Percentiles rank a stretch among this genome's conserved stretches.
Evolutionary conservation across 2,113 vertebrate genomes (phyloP).

Genomic region (Chrysochloris asiatica): DNA sequence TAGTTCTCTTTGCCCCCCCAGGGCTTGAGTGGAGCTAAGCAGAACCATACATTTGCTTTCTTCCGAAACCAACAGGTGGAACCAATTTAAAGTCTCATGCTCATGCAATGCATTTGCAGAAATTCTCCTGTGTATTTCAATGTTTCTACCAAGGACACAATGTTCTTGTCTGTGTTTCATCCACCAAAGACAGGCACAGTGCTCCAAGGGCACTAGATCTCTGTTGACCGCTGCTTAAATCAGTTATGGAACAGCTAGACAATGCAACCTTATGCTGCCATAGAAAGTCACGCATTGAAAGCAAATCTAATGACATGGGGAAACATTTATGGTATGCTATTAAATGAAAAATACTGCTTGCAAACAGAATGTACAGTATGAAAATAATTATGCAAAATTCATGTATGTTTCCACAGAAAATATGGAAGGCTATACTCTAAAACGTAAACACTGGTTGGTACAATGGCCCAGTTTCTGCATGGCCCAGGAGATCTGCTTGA

Average conservation of each 20-base stretch:
- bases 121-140: not conserved
- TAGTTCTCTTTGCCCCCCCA: not conserved
- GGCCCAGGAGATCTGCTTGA: not conserved
- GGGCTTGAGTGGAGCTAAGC: constrained; percentile 28
- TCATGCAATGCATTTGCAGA: not conserved
- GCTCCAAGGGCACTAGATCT: not conserved
- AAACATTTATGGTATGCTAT: constrained; percentile 30
- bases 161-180: constrained; percentile 51
- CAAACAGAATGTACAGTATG: constrained; percentile 46
- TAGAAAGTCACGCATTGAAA: constrained; percentile 19
- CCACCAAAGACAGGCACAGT: not conserved
- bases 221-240: not conserved
- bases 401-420: constrained; percentile 39
- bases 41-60: constrained; percentile 52
- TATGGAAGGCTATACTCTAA: constrained; percentile 5
- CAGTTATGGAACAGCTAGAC: not conserved
- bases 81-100: constrained; percentile 51
- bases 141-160: not conserved
- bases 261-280: not conserved
- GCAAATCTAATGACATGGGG: not conserved
- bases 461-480: not conserved
- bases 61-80: constrained; percentile 41
- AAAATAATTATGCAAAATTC: constrained; percentile 54
- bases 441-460: not conserved
- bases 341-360: constrained; percentile 43